Evolutionary conservation across 2,888 invertebrate genomes (phyloP).

Genomic region (Gymnoscelis rufifasciata): DNA sequence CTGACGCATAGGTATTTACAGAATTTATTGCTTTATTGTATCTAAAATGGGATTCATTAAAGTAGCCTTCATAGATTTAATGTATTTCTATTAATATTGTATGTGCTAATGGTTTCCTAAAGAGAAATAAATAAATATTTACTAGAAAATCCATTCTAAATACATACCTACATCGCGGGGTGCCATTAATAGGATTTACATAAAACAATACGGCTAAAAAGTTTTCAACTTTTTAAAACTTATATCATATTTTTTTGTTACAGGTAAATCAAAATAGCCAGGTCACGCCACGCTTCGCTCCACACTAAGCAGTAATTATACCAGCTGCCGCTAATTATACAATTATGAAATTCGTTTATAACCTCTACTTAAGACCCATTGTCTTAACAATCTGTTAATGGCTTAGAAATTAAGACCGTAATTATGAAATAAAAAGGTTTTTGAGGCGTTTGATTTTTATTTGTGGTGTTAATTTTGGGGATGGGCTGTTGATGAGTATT

Average conservation of each 20-base stretch:
- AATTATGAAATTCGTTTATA: constrained; percentile 9
- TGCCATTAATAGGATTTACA: too few species aligned
- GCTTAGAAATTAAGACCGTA: constrained; percentile 30
- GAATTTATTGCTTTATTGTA: too few species aligned
- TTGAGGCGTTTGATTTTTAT: constrained; percentile 3
- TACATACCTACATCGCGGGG: too few species aligned
- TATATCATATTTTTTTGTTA: not conserved
- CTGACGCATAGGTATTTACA: too few species aligned
- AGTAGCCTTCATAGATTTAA: too few species aligned
- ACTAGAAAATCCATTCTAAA: too few species aligned
- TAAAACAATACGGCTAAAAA: too few species aligned
- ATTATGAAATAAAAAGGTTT: constrained; percentile 36
- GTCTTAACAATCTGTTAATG: constrained; percentile 21
- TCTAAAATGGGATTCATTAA: too few species aligned
- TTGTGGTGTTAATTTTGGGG: not conserved
- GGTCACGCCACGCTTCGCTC: not conserved
- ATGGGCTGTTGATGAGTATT: too few species aligned
- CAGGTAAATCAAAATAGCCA: not conserved
- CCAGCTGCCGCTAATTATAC: constrained; percentile 8
- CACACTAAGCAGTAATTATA: not conserved
- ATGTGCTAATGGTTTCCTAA: too few species aligned
- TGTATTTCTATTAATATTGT: too few species aligned
- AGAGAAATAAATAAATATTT: too few species aligned
- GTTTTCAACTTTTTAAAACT: not conserved
- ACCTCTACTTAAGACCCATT: constrained; percentile 13